These are phyloP conservation scores for Aleiodes testaceus DNA, from an alignment of 2,888 invertebrate genomes.

Conservation along the genomic window DNA sequence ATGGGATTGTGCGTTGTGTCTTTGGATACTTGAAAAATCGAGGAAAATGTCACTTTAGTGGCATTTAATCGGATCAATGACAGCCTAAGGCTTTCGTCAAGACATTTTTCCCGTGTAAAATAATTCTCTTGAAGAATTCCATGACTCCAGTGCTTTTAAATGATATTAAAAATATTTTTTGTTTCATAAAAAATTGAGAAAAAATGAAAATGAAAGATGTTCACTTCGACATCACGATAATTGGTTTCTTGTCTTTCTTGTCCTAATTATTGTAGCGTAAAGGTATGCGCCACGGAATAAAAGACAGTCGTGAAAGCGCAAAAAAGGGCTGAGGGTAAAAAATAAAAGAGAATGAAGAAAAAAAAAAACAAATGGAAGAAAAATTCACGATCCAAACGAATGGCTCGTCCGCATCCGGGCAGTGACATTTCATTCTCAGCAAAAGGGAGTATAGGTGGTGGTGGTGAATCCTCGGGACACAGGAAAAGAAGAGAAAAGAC, in stretches of 20 bases:
- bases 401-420: constrained; percentile 63
- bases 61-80: too few species aligned
- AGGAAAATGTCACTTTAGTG: too few species aligned
- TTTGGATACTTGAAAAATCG: too few species aligned
- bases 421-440: constrained; percentile 70
- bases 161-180: constrained; percentile 14
- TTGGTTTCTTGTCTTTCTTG: constrained; percentile 49
- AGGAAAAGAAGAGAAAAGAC: constrained; percentile 47
- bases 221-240: constrained; percentile 51
- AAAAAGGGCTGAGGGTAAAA: constrained; percentile 41
- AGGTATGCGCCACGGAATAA: constrained; percentile 43
- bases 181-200: not conserved
- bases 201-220: constrained; percentile 21
- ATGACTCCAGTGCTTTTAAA: not conserved
- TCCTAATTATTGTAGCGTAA: constrained; percentile 48
- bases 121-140: not conserved
- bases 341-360: constrained; percentile 36
- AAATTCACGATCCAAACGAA: constrained; percentile 61
- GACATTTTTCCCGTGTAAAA: too few species aligned
- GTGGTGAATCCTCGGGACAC: constrained; percentile 34
- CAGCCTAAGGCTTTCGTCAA: too few species aligned
- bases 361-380: constrained; percentile 40
- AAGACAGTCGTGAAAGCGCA: constrained; percentile 32
- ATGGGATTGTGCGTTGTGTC: not conserved
- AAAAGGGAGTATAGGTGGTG: constrained; percentile 33